Percentiles rank a stretch among this genome's conserved stretches.
These are phyloP conservation scores for Mus caroli DNA, from an alignment of 2,797 vertebrate species.

Conservation along the genomic window DNA sequence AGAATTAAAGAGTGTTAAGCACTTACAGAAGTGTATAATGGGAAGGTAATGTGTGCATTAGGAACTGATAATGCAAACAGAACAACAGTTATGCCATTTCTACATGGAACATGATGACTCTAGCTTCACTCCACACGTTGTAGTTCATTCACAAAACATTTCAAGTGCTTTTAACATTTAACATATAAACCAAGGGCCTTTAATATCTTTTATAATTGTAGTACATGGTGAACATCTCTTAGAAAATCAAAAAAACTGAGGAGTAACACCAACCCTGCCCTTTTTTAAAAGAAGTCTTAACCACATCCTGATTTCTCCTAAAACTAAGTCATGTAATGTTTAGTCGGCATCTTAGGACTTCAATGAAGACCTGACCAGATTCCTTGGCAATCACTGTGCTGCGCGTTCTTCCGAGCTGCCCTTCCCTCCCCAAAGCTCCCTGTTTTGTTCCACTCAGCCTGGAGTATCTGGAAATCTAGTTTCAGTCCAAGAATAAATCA, in stretches of 20 bases:
- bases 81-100: constrained; percentile 54
- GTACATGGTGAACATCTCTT: constrained; percentile 47
- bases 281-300: constrained; percentile 45
- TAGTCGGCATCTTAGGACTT: constrained; percentile 74
- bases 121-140: constrained; percentile 36
- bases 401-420: not conserved
- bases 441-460: not conserved
- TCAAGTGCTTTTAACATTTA: constrained; percentile 19
- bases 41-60: constrained; percentile 48
- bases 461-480: constrained; percentile 41
- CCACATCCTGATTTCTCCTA: constrained; percentile 58
- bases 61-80: constrained; percentile 46
- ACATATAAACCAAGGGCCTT: constrained; percentile 57
- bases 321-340: constrained; percentile 66
- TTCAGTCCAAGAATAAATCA: constrained; percentile 55
- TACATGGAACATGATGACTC: constrained; percentile 5
- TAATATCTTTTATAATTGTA: constrained; percentile 63
- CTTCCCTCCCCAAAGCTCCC: not conserved
- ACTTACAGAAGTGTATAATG: constrained; percentile 55
- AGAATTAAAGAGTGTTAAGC: not conserved
- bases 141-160: constrained; percentile 26
- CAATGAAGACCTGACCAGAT: constrained; percentile 73
- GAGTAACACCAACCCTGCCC: constrained; percentile 68
- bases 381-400: not conserved
- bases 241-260: constrained; percentile 66